These are phyloP conservation scores for Callimorpha dominula DNA, from an alignment of 2,888 invertebrate species.

Conservation along the genomic window DNA sequence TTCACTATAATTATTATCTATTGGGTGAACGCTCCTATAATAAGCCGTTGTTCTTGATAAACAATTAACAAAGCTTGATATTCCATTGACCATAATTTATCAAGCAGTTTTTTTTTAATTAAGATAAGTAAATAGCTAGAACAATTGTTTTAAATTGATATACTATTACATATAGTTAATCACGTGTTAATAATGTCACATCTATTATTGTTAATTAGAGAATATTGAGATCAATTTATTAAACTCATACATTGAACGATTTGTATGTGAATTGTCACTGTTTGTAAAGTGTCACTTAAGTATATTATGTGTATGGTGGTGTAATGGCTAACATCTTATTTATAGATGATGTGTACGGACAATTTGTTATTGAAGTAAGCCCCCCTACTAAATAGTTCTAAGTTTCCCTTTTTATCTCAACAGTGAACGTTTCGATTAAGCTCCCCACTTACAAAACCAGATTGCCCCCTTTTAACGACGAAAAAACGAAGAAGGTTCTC, in stretches of 20 bases:
- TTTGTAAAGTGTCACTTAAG: not conserved
- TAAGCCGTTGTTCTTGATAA: slow-evolving; percentile 30
- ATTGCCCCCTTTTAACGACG: too few relatives aligned
- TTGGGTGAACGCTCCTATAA: slow-evolving; percentile 35
- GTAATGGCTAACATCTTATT: not conserved
- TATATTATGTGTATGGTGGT: not conserved
- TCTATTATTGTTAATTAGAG: not conserved
- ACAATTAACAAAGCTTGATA: slow-evolving; percentile 32
- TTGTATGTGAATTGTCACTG: not conserved
- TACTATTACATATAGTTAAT: not conserved
- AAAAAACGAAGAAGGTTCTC: too few relatives aligned
- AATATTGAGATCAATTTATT: not conserved
- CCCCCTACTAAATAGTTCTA: too few relatives aligned
- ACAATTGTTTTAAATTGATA: slow-evolving; percentile 3
- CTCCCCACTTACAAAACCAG: too few relatives aligned
- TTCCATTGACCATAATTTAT: slow-evolving; percentile 21
- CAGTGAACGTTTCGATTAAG: too few relatives aligned
- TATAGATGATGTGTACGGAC: too few relatives aligned
- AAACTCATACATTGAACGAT: not conserved
- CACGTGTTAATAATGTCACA: not conserved
- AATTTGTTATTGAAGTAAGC: too few relatives aligned
- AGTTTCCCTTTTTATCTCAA: too few relatives aligned
- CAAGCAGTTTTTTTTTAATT: slow-evolving; percentile 11
- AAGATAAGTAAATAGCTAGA: slow-evolving; percentile 1
- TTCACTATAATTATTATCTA: slow-evolving; percentile 34